Percentiles rank a stretch among this genome's conserved stretches.
phyloP scores from a whole-genome alignment of 2,888 invertebrate genomes.

The Ypsolopha sequella region DNA sequence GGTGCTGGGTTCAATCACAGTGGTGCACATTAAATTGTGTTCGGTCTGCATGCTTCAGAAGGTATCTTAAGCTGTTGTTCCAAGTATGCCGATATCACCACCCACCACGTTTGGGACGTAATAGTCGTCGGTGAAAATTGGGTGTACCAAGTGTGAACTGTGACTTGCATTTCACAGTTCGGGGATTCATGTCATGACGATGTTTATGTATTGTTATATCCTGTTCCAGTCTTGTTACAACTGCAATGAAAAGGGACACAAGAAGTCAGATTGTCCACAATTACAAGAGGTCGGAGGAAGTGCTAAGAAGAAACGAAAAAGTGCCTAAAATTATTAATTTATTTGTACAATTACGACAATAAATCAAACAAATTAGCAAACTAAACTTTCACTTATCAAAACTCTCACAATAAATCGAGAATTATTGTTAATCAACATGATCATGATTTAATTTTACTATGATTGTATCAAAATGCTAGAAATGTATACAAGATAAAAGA shows the following conservation, averaged over 20 bases:
- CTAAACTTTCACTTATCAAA: not conserved
- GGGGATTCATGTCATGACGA: no score
- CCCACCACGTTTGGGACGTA: no score
- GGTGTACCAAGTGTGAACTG: no score
- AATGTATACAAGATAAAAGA: not conserved
- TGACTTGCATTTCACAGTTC: no score
- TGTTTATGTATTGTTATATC: slow-evolving; percentile 1
- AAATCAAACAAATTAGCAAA: not conserved
- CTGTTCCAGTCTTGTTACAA: slow-evolving; percentile 68
- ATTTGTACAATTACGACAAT: not conserved
- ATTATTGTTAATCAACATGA: not conserved
- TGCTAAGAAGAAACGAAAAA: slow-evolving; percentile 11
- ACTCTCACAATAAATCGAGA: not conserved
- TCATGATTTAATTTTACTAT: not conserved
- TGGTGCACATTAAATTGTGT: no score
- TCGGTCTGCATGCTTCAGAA: no score
- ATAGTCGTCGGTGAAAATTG: no score
- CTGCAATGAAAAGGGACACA: slow-evolving; percentile 70
- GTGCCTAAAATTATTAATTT: not conserved
- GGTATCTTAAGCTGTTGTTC: no score
- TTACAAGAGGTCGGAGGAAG: slow-evolving; percentile 16
- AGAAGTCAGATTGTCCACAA: slow-evolving; percentile 62
- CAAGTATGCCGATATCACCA: no score
- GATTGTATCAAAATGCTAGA: not conserved
- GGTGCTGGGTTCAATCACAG: no score